phyloP scores from a whole-genome alignment of 2,113 vertebrate species.

The Ranitomeya imitator region DNA sequence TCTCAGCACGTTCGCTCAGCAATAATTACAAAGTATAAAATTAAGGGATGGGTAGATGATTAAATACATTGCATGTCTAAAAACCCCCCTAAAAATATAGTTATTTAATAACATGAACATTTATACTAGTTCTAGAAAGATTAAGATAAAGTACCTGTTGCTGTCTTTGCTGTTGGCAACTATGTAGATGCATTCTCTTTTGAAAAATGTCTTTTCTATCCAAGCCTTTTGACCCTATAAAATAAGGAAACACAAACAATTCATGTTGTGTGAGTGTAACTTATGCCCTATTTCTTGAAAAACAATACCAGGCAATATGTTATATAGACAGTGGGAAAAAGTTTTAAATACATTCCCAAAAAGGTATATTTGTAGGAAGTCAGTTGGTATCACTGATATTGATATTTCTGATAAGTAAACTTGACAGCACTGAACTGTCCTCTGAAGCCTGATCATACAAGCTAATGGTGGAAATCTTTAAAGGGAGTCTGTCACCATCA shows the following conservation, averaged over 20 bases:
- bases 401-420: not conserved
- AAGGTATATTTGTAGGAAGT: not conserved
- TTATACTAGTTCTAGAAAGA: not conserved
- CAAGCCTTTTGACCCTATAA: conserved; percentile 88
- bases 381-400: not conserved
- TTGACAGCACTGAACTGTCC: not conserved
- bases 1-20: too few species aligned
- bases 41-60: not conserved
- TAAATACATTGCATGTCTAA: not conserved
- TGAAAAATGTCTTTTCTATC: conserved; percentile 93
- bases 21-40: too few species aligned
- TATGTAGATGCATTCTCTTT: conserved; percentile 88
- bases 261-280: not conserved
- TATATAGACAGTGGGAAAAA: not conserved
- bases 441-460: not conserved
- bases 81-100: not conserved
- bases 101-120: not conserved
- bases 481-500: not conserved
- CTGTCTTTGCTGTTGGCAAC: conserved; percentile 87
- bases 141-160: conserved; percentile 76
- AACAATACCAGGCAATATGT: not conserved
- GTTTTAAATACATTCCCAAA: not conserved
- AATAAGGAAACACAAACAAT: conserved; percentile 32
- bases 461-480: not conserved
- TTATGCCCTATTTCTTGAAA: not conserved